Base-by-base conservation (phyloP, 2,113 vertebrate genomes). In the Oncorhynchus clarkii region DNA sequence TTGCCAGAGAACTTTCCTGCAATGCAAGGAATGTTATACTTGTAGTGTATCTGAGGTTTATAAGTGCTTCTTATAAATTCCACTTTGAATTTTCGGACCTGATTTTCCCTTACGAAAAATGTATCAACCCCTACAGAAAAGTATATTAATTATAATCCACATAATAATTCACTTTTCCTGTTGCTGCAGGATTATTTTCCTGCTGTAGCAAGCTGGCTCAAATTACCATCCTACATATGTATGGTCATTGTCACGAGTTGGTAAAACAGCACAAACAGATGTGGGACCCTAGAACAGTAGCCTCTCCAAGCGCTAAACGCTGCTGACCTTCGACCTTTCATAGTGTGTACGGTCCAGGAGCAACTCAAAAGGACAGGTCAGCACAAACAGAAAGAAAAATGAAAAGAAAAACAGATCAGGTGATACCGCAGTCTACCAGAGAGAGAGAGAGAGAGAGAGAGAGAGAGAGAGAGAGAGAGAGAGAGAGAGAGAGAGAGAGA, bases 341-440 rank as follows among this genome's bases (percentile, higher is more conserved):
- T 14, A 18, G n/a, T 60, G 5, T 7, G n/a, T 60, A 22, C 14
- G 1, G 59, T 60, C 59, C 59, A 14, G 16, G 59, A 20, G 59
- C 8, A 34, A 74, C 39, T 48, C 26, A 85, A 14, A 86, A 87
- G 82, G 84, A 86, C 76, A 80, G 34, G 39, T 68, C 77, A 49
- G 75, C 73, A 78, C 51, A 67, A 27, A 75, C 69, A 76, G 39
- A 8, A 80, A 0, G 5, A 24, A 12, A 26, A 27, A 24, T 20
- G 6, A 29, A 29, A 2, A 0, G 22, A 69, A 67, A 57, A 72
- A 84, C 85, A 84, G 78, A 75, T 79, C 80, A 87, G 67, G 45
- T 60, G 59, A 20, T 3, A 5, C 59, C 59, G 22, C 20, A 60
- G 8, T 66, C 11, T 27, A 26, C 13, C 0, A n/a, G 20, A 64